Percentiles rank a stretch among this genome's conserved stretches.
These are phyloP conservation scores for Diaprepes abbreviatus DNA, from an alignment of 2,888 invertebrate genomes.

Conservation along the genomic window DNA sequence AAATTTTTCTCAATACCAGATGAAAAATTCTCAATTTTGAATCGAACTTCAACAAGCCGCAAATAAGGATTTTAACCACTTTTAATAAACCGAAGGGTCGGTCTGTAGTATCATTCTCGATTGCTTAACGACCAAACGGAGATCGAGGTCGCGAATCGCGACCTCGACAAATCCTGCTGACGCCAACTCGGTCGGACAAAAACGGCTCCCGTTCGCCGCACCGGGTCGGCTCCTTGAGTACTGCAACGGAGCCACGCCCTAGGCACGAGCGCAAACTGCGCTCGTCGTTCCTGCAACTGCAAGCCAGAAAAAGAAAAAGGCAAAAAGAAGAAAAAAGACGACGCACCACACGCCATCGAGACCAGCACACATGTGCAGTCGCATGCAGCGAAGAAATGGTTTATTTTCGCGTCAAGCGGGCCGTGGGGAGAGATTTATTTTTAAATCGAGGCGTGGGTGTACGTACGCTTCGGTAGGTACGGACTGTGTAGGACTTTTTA, in stretches of 20 bases:
- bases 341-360: slow-evolving; percentile 17
- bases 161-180: slow-evolving; percentile 11
- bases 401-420: slow-evolving; percentile 36
- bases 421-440: slow-evolving; percentile 38
- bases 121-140: slow-evolving; percentile 19
- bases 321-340: background rate
- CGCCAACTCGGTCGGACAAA: slow-evolving; percentile 18
- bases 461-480: slow-evolving; percentile 26
- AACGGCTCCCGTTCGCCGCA: slow-evolving; percentile 28
- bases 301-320: slow-evolving; percentile 8
- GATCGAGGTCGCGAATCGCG: slow-evolving; percentile 22
- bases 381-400: slow-evolving; percentile 36
- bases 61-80: background rate
- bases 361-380: slow-evolving; percentile 9
- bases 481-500: slow-evolving; percentile 12
- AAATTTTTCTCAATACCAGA: too few species aligned
- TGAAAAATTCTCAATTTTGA: too few species aligned
- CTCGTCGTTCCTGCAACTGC: slow-evolving; percentile 18
- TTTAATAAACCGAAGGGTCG: background rate
- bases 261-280: slow-evolving; percentile 25
- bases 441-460: slow-evolving; percentile 39
- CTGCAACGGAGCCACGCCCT: slow-evolving; percentile 22
- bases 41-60: too few species aligned
- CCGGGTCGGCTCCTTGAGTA: slow-evolving; percentile 19
- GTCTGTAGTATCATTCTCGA: background rate